Evolutionary conservation across 2,888 invertebrate species (phyloP).

Genomic region (Malachius bipustulatus): DNA sequence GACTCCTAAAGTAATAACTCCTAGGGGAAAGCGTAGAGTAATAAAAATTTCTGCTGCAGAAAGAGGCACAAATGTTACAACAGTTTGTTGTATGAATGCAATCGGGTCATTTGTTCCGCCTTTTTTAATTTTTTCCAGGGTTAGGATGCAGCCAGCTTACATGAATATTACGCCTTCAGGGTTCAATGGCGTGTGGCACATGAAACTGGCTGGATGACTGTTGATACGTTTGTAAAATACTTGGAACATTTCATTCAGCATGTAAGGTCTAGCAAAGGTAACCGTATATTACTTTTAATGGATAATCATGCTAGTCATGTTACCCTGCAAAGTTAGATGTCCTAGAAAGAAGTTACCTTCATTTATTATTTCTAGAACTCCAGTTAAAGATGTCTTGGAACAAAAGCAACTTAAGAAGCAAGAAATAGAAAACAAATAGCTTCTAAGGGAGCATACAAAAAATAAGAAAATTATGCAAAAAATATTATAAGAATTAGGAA

Average conservation of each 20-base stretch:
- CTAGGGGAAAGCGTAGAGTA: conserved; percentile 7
- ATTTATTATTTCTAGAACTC: not conserved
- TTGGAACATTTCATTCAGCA: conserved; percentile 23
- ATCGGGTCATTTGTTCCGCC: conserved; percentile 27
- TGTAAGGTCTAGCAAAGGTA: conserved; percentile 20
- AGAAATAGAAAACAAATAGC: not conserved
- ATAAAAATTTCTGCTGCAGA: conserved; percentile 21
- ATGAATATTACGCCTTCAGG: conserved; percentile 29
- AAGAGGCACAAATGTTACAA: conserved; percentile 27
- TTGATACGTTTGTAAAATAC: conserved; percentile 19
- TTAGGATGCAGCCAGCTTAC: conserved; percentile 19
- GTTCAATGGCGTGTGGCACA: conserved; percentile 23
- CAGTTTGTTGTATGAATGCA: conserved; percentile 26
- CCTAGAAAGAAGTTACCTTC: conserved; percentile 3
- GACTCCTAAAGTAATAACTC: conserved; percentile 4
- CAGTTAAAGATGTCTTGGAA: conserved; percentile 3
- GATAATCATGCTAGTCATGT: conserved; percentile 16
- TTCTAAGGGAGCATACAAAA: conserved; percentile 1
- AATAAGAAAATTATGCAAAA: too few relatives aligned
- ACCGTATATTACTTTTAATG: conserved; percentile 22
- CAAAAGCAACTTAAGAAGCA: conserved; percentile 2
- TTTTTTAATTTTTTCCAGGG: conserved; percentile 24
- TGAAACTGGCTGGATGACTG: conserved; percentile 26
- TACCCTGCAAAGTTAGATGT: conserved; percentile 3
- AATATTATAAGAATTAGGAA: too few relatives aligned